Conservation (phyloP, 2,888 invertebrate species). For the Ptychoptera contaminata region DNA sequence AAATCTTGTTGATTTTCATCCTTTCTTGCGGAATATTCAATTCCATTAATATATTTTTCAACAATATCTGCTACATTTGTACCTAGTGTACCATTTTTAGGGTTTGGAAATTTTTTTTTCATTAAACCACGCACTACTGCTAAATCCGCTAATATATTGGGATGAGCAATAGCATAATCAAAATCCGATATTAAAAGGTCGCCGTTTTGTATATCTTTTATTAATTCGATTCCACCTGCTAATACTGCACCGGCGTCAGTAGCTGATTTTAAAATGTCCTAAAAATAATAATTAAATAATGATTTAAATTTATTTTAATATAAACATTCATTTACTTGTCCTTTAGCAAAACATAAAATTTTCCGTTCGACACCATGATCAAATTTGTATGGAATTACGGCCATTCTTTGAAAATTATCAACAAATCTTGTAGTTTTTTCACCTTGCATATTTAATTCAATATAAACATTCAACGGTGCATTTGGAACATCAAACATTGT, state of each 20-base stretch:
- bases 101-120: slow-evolving; percentile 60
- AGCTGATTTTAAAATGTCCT: slow-evolving; percentile 35
- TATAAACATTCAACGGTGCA: slow-evolving; percentile 47
- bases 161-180: slow-evolving; percentile 60
- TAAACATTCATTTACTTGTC: slow-evolving; percentile 24
- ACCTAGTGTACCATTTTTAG: slow-evolving; percentile 49
- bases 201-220: slow-evolving; percentile 66
- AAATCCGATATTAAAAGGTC: slow-evolving; percentile 49
- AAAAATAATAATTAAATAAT: background rate
- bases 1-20: slow-evolving; percentile 57
- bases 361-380: slow-evolving; percentile 49
- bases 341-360: slow-evolving; percentile 61
- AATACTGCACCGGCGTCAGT: slow-evolving; percentile 53
- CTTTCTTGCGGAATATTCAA: slow-evolving; percentile 48
- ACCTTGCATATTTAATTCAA: slow-evolving; percentile 65
- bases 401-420: slow-evolving; percentile 50
- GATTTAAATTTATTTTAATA: slow-evolving; percentile 27
- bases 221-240: slow-evolving; percentile 55
- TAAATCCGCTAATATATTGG: slow-evolving; percentile 62
- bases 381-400: slow-evolving; percentile 51
- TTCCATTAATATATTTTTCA: slow-evolving; percentile 47
- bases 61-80: slow-evolving; percentile 45
- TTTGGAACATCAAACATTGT: slow-evolving; percentile 64
- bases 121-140: slow-evolving; percentile 59
- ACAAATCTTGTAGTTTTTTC: slow-evolving; percentile 41